phyloP scores from a whole-genome alignment of 2,113 vertebrate species.

The Euleptes europaea region DNA sequence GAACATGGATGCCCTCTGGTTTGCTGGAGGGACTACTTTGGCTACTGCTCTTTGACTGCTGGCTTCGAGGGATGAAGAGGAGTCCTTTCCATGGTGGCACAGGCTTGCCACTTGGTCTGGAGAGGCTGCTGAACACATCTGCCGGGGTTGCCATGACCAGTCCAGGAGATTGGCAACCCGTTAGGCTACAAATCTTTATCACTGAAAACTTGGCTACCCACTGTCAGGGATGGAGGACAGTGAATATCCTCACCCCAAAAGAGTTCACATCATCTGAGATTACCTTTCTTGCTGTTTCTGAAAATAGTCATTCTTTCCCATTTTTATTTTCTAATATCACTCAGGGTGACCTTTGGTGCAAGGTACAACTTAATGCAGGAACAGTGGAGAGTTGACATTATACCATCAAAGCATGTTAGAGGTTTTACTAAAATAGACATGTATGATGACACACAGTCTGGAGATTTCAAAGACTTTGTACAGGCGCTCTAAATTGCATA shows the following conservation, averaged over 20 bases:
- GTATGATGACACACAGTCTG: neutral
- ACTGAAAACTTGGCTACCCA: neutral
- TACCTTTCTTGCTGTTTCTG: conserved; percentile 16
- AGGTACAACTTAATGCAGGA: neutral
- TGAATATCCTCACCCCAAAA: neutral
- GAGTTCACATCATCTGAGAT: too few species aligned
- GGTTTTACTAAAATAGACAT: neutral
- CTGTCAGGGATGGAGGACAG: neutral
- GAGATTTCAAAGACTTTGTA: neutral
- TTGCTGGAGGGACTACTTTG: too few species aligned
- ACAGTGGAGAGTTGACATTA: neutral
- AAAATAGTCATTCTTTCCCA: conserved; percentile 11
- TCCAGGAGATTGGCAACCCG: too few species aligned
- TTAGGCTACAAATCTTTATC: too few species aligned
- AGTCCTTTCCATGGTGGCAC: too few species aligned
- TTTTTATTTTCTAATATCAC: neutral
- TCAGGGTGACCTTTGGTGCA: neutral
- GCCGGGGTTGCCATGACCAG: too few species aligned
- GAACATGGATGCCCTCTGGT: too few species aligned
- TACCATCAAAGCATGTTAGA: neutral
- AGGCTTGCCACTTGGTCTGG: too few species aligned
- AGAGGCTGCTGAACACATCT: too few species aligned
- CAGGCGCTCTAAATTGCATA: neutral
- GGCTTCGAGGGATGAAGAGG: too few species aligned
- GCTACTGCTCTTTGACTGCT: too few species aligned